Conservation (phyloP, 2,797 vertebrate species). For the Mormyrus hasselquistii region DNA sequence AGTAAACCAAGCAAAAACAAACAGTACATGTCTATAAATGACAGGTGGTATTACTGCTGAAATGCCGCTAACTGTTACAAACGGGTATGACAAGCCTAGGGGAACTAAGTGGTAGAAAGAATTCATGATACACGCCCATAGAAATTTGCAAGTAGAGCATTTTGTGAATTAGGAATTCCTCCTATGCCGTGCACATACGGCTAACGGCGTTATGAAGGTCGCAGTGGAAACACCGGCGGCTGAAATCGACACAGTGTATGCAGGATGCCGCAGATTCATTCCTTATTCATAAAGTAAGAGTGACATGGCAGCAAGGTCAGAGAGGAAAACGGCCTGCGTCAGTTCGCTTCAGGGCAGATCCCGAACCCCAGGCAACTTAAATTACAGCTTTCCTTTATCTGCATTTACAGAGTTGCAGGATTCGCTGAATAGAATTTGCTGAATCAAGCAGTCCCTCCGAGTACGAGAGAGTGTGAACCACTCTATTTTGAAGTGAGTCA, state of each 20-base stretch:
- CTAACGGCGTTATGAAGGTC: neutral
- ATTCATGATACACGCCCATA: neutral
- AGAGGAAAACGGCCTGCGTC: neutral
- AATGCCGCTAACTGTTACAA: neutral
- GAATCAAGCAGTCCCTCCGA: neutral
- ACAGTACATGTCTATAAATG: neutral
- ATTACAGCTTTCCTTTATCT: neutral
- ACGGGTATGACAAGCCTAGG: neutral
- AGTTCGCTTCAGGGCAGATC: neutral
- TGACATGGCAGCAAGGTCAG: neutral
- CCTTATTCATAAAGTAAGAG: slow-evolving; percentile 10
- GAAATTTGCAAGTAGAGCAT: neutral
- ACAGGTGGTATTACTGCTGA: neutral
- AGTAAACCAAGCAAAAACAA: neutral
- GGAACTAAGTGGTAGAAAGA: neutral
- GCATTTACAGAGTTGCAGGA: neutral
- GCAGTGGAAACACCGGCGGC: neutral
- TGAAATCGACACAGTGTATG: neutral
- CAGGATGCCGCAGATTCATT: slow-evolving; percentile 1
- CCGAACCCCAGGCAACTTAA: neutral
- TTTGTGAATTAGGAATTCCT: neutral
- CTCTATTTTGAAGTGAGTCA: neutral
- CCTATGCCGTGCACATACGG: neutral
- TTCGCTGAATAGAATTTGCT: neutral
- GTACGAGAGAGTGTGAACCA: neutral